These are phyloP conservation scores for Dinocampus coccinellae DNA, from an alignment of 2,888 invertebrate genomes.

Conservation along the genomic window DNA sequence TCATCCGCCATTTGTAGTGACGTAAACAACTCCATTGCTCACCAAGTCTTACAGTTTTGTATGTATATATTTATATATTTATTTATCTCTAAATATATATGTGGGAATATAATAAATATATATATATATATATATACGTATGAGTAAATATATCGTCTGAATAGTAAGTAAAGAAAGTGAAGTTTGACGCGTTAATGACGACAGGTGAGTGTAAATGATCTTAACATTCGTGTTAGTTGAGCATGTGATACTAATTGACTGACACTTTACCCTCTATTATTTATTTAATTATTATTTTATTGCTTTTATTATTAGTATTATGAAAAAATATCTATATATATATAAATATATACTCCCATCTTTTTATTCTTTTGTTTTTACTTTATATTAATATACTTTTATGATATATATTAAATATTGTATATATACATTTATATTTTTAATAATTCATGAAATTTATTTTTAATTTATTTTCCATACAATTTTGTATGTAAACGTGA, in stretches of 20 bases:
- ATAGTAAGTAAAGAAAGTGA: slow-evolving; percentile 32
- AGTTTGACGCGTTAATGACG: slow-evolving; percentile 42
- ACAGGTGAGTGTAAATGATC: slow-evolving; percentile 45
- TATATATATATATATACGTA: slow-evolving; percentile 25
- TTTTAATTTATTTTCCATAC: too few species aligned
- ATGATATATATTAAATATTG: too few species aligned
- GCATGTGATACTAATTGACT: slow-evolving; percentile 25
- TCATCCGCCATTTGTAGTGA: slow-evolving; percentile 50
- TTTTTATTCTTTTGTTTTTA: neutral
- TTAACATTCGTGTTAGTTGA: slow-evolving; percentile 11
- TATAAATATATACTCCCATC: neutral
- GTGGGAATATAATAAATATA: neutral
- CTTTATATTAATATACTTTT: too few species aligned
- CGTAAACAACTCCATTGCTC: slow-evolving; percentile 53
- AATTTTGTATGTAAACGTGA: too few species aligned
- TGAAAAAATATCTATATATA: too few species aligned
- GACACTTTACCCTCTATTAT: slow-evolving; percentile 8
- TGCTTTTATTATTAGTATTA: too few species aligned
- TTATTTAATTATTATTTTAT: slow-evolving; percentile 15
- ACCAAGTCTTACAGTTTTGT: slow-evolving; percentile 8
- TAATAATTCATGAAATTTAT: too few species aligned
- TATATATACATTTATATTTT: neutral
- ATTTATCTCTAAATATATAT: neutral
- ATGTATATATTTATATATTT: slow-evolving; percentile 20
- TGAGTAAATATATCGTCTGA: slow-evolving; percentile 27